Conservation (phyloP, 2,797 vertebrate species). For the Chanos chanos region DNA sequence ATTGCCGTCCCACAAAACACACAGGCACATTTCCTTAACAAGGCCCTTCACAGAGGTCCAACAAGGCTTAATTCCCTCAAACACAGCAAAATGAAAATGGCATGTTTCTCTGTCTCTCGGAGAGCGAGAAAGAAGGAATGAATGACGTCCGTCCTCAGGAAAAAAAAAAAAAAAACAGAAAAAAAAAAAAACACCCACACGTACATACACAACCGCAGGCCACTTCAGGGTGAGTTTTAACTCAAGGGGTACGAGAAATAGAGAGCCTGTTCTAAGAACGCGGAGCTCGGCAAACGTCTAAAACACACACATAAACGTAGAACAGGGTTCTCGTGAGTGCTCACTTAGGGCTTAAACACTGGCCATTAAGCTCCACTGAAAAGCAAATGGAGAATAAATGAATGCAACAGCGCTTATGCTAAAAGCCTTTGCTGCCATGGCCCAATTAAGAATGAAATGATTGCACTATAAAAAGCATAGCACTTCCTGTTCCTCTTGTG, state of each 20-base stretch:
- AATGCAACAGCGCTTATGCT: slow-evolving; percentile 85
- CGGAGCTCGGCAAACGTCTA: slow-evolving; percentile 49
- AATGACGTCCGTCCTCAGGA: too few species aligned
- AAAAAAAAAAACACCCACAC: slow-evolving; percentile 60
- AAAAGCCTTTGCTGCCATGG: slow-evolving; percentile 71
- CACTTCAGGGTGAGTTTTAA: slow-evolving; percentile 71
- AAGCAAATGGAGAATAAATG: slow-evolving; percentile 85
- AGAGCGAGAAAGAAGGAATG: too few species aligned
- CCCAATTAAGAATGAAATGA: slow-evolving; percentile 92
- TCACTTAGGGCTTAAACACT: slow-evolving; percentile 85
- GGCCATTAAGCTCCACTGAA: slow-evolving; percentile 88
- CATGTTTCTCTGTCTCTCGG: slow-evolving; percentile 58
- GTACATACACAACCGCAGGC: slow-evolving; percentile 52
- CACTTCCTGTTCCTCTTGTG: slow-evolving; percentile 38
- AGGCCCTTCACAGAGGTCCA: slow-evolving; percentile 17
- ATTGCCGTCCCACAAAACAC: background rate
- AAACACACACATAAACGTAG: slow-evolving; percentile 15
- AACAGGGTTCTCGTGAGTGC: slow-evolving; percentile 73
- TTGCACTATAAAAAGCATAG: slow-evolving; percentile 65
- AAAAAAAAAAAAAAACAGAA: slow-evolving; percentile 51
- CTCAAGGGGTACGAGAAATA: slow-evolving; percentile 35
- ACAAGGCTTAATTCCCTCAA: slow-evolving; percentile 50
- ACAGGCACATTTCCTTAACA: slow-evolving; percentile 8
- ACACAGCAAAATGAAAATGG: slow-evolving; percentile 57
- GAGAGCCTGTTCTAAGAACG: slow-evolving; percentile 49